These are phyloP conservation scores for Indri indri DNA, from an alignment of 2,113 vertebrate genomes.

Conservation along the genomic window DNA sequence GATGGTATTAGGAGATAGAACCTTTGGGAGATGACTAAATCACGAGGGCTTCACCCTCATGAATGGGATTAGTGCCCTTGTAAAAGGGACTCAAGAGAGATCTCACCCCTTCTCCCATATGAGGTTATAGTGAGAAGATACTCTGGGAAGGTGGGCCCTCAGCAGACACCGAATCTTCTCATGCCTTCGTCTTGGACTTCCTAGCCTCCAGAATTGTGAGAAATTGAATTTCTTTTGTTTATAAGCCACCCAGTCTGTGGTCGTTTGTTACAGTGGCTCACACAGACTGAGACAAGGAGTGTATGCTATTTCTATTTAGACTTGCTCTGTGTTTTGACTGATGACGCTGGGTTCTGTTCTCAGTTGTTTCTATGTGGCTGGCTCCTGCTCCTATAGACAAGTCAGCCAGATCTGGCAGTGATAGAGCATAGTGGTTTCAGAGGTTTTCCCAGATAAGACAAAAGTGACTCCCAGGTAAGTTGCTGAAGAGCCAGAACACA, in stretches of 20 bases:
- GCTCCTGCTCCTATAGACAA: neutral
- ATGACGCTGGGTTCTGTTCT: neutral
- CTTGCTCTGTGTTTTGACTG: neutral
- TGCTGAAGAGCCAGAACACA: neutral
- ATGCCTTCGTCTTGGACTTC: neutral
- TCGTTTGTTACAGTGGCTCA: neutral
- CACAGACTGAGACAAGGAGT: neutral
- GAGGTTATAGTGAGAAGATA: neutral
- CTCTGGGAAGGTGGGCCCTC: neutral
- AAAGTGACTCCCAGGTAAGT: neutral
- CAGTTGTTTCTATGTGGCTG: neutral
- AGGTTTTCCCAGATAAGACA: neutral
- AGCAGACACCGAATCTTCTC: neutral
- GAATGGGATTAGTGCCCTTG: neutral
- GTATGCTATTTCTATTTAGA: conserved; percentile 10
- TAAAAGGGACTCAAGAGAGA: neutral
- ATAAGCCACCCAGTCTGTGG: neutral
- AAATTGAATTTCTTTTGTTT: neutral
- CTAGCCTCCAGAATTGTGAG: neutral
- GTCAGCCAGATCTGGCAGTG: neutral
- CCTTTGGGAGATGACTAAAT: neutral
- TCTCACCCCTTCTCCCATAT: no score
- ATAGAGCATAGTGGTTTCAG: neutral
- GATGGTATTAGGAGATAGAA: neutral
- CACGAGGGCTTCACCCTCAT: neutral